Conservation (phyloP, 2,888 invertebrate species). For the Crematogaster levior region DNA sequence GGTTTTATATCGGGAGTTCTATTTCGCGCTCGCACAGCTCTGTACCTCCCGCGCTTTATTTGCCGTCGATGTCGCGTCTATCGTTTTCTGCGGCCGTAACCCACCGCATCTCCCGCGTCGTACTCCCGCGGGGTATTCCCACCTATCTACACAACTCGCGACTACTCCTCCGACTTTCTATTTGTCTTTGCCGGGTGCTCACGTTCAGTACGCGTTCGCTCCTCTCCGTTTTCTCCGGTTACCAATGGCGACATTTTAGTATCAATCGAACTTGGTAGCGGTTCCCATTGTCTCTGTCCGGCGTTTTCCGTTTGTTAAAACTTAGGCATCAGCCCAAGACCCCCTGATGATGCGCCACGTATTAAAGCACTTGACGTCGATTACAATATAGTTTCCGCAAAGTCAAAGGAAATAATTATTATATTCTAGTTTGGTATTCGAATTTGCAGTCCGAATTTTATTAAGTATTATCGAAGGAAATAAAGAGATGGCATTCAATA, state of each 20-base stretch:
- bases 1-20: conserved; percentile 35
- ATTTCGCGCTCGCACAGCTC: conserved; percentile 9
- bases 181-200: conserved; percentile 32
- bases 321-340: conserved; percentile 50
- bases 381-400: conserved; percentile 29
- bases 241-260: conserved; percentile 48
- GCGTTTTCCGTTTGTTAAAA: conserved; percentile 27
- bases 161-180: conserved; percentile 31
- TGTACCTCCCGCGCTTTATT: conserved; percentile 2
- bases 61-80: conserved; percentile 36
- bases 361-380: conserved; percentile 50
- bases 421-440: no score
- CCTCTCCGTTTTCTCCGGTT: not conserved
- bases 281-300: conserved; percentile 39
- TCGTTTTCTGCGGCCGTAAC: conserved; percentile 17
- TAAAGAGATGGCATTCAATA: not conserved
- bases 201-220: not conserved
- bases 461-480: no score
- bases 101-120: conserved; percentile 17
- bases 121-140: conserved; percentile 8
- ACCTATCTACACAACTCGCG: conserved; percentile 15
- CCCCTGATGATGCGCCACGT: conserved; percentile 7
- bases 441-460: no score
- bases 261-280: conserved; percentile 56
- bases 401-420: no score